Evolutionary conservation across 2,797 vertebrate species (phyloP).

Genomic region (Pogoniulus pusillus): DNA sequence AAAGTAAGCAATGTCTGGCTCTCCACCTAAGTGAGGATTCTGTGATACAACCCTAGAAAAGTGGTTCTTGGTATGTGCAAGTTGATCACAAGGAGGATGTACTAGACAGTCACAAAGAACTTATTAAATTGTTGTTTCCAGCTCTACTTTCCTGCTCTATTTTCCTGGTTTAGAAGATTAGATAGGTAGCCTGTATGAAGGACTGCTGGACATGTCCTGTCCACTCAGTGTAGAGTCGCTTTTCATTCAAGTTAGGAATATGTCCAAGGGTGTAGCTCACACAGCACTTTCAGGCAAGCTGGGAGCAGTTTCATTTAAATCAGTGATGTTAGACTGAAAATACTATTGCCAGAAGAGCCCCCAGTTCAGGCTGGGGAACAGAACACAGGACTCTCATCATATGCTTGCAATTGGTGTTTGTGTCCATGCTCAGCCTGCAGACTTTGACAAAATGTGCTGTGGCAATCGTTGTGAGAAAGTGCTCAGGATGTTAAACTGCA

Average conservation of each 20-base stretch:
- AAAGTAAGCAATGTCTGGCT: neutral
- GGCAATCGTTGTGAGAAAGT: neutral
- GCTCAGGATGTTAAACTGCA: neutral
- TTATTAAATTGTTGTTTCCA: neutral
- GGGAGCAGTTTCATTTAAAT: neutral
- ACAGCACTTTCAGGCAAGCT: neutral
- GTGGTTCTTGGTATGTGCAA: neutral
- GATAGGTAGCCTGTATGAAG: neutral
- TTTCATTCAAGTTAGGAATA: neutral
- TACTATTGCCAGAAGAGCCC: neutral
- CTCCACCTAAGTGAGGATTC: neutral
- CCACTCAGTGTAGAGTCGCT: neutral
- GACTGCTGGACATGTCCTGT: no score
- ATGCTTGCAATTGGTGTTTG: fast-evolving
- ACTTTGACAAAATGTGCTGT: neutral
- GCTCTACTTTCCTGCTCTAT: neutral
- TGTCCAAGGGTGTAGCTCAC: neutral
- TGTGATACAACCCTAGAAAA: neutral
- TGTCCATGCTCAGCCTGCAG: neutral
- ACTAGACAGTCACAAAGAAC: neutral
- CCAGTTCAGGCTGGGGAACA: neutral
- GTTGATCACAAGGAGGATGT: neutral
- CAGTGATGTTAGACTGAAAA: neutral
- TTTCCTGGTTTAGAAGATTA: neutral
- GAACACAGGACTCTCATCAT: fast-evolving